Base-by-base conservation (phyloP, 2,797 vertebrate genomes). In the Lates japonicus region DNA sequence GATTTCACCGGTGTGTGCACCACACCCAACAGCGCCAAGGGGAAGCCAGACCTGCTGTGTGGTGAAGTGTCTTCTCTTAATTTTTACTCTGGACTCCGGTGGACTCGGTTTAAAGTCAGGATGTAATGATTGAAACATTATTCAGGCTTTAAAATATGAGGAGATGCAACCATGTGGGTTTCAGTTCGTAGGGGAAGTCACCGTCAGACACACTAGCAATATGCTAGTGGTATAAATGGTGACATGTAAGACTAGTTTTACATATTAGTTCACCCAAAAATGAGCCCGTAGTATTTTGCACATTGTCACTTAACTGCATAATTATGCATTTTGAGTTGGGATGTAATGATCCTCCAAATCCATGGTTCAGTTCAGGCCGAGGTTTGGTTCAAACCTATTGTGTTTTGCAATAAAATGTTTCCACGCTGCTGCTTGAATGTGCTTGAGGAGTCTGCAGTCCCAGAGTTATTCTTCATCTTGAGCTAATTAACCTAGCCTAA, bases 1-100 rank as follows among this genome's bases (percentile, higher is more conserved):
- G 97, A 99, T 83, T 97, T 99, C 91, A 98, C 95, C 33, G 96
- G 97, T 64, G 97, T 99, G 89, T 99, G 98, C 92, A 98, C 97
- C 67, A 98, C 98, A 0, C 98, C 98, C 2, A 86, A 95, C 22
- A 85, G 92, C 92, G 87, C 90, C 83, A 98, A 95, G 94, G 95
- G 93, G 49, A 97, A 94, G 84, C 83, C 95, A 58, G 97, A 98
- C 71, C 76, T 95, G 78, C 90, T 97, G 74, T 92, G 95, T 94
- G 98, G 98, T 99, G 95, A 97, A 59, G 39, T 54, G 2, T 42
- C 29, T 9, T 1, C 29, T 44, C 29, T 16, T 5, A 2, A 1
- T 1, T n/a, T 0, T 14, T 57, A 31, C 29, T 20, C 19, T 31
- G 54, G 9, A 13, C 59, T 29, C 52, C 33, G 49, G 33, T 42